Evolutionary conservation across 1,140 invertebrate species (phyloP).

Genomic region (Nasonia vitripennis): DNA sequence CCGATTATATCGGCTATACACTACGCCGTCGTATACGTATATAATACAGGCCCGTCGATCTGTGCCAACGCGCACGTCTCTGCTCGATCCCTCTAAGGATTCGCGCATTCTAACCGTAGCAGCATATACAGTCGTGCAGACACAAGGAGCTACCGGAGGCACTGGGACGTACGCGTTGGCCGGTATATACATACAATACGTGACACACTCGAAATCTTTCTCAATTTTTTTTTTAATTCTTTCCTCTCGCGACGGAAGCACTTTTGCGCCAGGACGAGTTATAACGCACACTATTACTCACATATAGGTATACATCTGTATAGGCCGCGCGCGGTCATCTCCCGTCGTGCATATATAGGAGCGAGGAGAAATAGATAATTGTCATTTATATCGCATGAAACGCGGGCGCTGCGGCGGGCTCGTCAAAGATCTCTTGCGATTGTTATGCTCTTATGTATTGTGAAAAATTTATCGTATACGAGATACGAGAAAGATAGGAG

Average conservation of each 20-base stretch:
- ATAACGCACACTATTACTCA: background rate
- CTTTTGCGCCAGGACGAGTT: background rate
- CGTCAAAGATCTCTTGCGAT: slow-evolving; percentile 27
- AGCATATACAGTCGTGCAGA: background rate
- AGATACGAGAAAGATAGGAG: background rate
- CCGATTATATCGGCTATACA: too few species aligned
- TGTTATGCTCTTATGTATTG: background rate
- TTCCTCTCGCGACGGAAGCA: background rate
- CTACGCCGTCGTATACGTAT: background rate
- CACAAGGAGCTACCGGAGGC: background rate
- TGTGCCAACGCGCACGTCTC: background rate
- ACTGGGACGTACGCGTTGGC: background rate
- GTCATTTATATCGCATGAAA: slow-evolving; percentile 72
- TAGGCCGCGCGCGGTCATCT: background rate
- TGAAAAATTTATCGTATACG: background rate
- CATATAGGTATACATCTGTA: background rate
- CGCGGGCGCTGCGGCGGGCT: slow-evolving; percentile 70
- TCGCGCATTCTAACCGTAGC: background rate
- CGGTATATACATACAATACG: background rate
- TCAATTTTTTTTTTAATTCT: background rate
- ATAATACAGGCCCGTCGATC: background rate
- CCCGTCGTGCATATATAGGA: background rate
- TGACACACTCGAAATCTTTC: background rate
- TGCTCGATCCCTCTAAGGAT: background rate
- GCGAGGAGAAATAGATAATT: slow-evolving; percentile 56